These are phyloP conservation scores for Sceliomorpha sp. DNA, from an alignment of 2,888 invertebrate genomes.

Conservation along the genomic window DNA sequence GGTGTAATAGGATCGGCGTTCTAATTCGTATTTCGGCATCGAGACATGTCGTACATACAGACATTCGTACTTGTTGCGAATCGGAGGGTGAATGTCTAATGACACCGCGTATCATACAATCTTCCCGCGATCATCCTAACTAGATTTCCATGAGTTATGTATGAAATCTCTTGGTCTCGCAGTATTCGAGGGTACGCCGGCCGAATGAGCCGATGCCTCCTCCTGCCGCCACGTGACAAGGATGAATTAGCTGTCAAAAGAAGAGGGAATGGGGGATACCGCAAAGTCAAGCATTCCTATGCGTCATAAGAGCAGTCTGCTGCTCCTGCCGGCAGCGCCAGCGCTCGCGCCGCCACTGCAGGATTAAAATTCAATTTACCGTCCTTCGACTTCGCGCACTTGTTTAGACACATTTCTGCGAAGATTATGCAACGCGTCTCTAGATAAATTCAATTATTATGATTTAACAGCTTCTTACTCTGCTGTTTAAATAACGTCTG, in stretches of 20 bases:
- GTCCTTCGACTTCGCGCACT: too few relatives aligned
- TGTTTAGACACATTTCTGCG: too few relatives aligned
- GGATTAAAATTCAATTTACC: too few relatives aligned
- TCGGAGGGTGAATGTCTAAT: conserved; percentile 57
- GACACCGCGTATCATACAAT: conserved; percentile 50
- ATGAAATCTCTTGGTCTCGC: conserved; percentile 15
- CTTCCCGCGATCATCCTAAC: conserved; percentile 53
- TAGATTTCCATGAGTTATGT: conserved; percentile 51
- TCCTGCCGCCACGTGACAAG: conserved; percentile 22
- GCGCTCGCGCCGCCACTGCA: too few relatives aligned
- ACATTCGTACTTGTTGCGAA: conserved; percentile 51
- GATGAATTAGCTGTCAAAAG: conserved; percentile 45
- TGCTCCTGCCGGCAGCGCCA: too few relatives aligned
- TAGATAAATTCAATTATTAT: too few relatives aligned
- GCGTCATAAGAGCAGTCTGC: too few relatives aligned
- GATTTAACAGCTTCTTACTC: too few relatives aligned
- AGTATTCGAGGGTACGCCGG: not conserved
- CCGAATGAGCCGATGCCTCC: conserved; percentile 9
- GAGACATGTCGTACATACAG: conserved; percentile 40
- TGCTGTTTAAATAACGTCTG: too few relatives aligned
- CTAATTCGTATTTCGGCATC: conserved; percentile 43
- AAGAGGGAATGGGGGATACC: conserved; percentile 1
- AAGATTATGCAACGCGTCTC: too few relatives aligned
- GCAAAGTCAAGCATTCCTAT: too few relatives aligned
- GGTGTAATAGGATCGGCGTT: conserved; percentile 58